Base-by-base conservation (phyloP, 2,888 invertebrate genomes). In the Frankliniella intonsa region DNA sequence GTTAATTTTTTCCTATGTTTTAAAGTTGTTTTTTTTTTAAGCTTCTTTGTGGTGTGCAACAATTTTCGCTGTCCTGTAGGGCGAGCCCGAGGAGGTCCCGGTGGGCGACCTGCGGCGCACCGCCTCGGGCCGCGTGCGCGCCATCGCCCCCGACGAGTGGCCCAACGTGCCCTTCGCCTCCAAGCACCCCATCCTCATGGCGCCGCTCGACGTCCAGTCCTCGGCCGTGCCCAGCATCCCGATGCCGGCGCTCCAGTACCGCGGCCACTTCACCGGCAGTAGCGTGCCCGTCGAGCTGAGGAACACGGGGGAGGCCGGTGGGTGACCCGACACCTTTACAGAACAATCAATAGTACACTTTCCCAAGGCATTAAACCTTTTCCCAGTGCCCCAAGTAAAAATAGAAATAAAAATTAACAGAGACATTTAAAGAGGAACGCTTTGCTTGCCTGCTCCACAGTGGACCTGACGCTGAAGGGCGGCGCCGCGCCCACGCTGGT, bases 101-200 rank as follows among this genome's bases (percentile, higher is more conserved):
- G 8, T 25, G 22, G 69, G 69, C 22, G 69, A 25, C 25, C 22
- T 76, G 22, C 69, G 69, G 69, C 69, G 69, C 22, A 76, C 69
- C 25, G 25, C 22, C 8, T 76, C 69, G 11, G 69, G 69, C 25
- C 69, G 69, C 69, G 69, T 76, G 22, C 22, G 12, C 11, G 69
- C 25, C 69, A 22, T 76, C 22, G 22, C 22, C 69, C 11, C 69
- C 25, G 69, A 76, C 69, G 69, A 76, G 69, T 76, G 69, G 69
- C 69, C 69, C 25, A 76, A 76, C 69, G 69, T 25, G 69, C 69
- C 69, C 22, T 76, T 76, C 69, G 69, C 25, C 22, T 76, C 69
- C 69, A 76, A 76, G 69, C 69, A 76, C 69, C 22, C 9, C 7
- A 25, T 76, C 8, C 69, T 76, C 22, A 76, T 76, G 69, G 69